Percentiles rank a stretch among this genome's conserved stretches.
Conservation (phyloP, 2,888 invertebrate species). For the Aradus depressus region DNA sequence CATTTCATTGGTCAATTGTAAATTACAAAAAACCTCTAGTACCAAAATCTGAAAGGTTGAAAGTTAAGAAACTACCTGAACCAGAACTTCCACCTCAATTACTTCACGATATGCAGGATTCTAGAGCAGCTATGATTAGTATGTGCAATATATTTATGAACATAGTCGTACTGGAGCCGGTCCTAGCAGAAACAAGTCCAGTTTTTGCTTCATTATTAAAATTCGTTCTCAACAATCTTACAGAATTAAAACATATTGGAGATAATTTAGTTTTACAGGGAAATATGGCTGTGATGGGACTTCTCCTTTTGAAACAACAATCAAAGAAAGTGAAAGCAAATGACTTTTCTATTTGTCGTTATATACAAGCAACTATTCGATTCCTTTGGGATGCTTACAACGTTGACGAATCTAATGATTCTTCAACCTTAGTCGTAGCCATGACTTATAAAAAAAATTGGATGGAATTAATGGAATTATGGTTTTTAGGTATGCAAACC, state of each 20-base stretch:
- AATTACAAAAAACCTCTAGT: constrained; percentile 73
- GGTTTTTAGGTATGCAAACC: constrained; percentile 91
- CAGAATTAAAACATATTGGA: constrained; percentile 69
- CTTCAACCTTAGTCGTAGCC: constrained; percentile 67
- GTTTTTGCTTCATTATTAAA: constrained; percentile 69
- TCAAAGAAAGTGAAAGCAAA: constrained; percentile 73
- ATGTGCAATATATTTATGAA: constrained; percentile 89
- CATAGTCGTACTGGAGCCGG: constrained; percentile 75
- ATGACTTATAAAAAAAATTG: constrained; percentile 78
- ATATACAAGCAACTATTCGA: constrained; percentile 77
- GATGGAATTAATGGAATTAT: constrained; percentile 80
- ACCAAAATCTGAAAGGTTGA: constrained; percentile 66
- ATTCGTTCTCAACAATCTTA: constrained; percentile 73
- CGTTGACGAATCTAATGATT: constrained; percentile 77
- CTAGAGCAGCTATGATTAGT: constrained; percentile 73
- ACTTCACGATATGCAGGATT: constrained; percentile 71
- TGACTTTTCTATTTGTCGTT: constrained; percentile 78
- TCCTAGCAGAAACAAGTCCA: constrained; percentile 64
- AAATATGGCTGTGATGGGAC: constrained; percentile 69
- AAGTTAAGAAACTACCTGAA: constrained; percentile 62
- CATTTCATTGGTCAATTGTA: constrained; percentile 77
- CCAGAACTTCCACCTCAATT: constrained; percentile 62
- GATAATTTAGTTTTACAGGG: constrained; percentile 78
- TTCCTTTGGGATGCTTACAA: constrained; percentile 89
- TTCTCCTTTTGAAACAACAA: constrained; percentile 72